Evolutionary conservation across 2,888 invertebrate genomes (phyloP), one percentile per base, ranked within the genome.

Genomic region (Caenorhabditis angaria): DNA sequence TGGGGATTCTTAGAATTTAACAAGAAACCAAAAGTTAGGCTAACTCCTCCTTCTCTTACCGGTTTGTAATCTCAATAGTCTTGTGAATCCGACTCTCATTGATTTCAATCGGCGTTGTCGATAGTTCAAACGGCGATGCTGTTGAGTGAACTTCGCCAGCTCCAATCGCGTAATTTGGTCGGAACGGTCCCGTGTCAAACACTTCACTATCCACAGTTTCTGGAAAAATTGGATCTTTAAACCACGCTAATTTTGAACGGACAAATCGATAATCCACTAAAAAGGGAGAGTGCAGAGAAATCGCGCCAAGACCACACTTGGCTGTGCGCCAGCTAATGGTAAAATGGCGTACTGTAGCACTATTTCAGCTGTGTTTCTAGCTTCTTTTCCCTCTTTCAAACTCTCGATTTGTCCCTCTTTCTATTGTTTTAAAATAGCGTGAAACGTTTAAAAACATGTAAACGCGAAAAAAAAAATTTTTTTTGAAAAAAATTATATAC

Each of bases 71-170:
- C 88, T 94, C 94, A 25, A 94, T 90, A 88, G 95, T 94, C 73
- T 94, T 93, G 62, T 93, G 92, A 48, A 94, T 91, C 88, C 95
- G 95, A 89, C 93, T 94, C 89, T 96, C 95, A 76, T 94, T 94
- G 89, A 95, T 94, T 88, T 97, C 97, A 85, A 97, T 97, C 51
- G 97, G 97, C 89, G 96, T 97, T 89, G 96, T 95, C 0, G 96
- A 95, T 50, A 97, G 93, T 89, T 97, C 97, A 88, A 96, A 97
- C 0, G 96, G 95, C 8, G 96, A 95, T 4, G 95, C 94, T 79
- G 95, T 84, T 50, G 78, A 78, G 63, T 84, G 83, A 47, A n/a
- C n/a, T n/a, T 76, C 73, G 24, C 64, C 32, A 2, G 58, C 61
- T 20, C 68, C 73, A 58, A 72, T 65, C 35, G 76, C 78, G 55